phyloP scores from a whole-genome alignment of 2,888 invertebrate species.

The Drosophila nigritarsus region DNA sequence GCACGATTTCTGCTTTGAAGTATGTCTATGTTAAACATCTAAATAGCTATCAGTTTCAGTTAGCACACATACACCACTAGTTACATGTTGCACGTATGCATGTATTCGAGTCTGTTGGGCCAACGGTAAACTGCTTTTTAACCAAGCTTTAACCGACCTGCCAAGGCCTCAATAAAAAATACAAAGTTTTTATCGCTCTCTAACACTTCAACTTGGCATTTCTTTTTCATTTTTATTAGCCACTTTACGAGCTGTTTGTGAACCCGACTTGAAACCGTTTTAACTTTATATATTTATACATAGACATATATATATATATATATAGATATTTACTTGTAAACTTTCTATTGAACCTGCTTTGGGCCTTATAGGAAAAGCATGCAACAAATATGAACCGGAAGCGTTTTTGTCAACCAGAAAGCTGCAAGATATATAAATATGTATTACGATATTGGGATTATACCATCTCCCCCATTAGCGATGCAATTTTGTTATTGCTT shows the following conservation, averaged over 20 bases:
- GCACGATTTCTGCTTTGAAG: background rate
- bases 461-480: background rate
- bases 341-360: conserved; percentile 3
- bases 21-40: background rate
- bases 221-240: conserved; percentile 1
- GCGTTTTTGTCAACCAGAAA: background rate
- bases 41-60: background rate
- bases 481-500: background rate
- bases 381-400: background rate
- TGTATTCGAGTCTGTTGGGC: background rate
- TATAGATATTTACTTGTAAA: background rate
- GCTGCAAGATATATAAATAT: background rate
- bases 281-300: background rate
- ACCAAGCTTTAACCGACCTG: background rate
- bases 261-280: conserved; percentile 5
- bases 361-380: background rate
- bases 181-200: conserved; percentile 2
- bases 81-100: background rate
- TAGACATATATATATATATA: background rate
- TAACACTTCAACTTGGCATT: background rate
- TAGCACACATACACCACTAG: background rate
- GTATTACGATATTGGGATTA: background rate
- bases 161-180: background rate
- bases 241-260: conserved; percentile 5
- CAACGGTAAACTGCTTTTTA: conserved; percentile 2